Conservation (phyloP, 2,113 vertebrate genomes). For the Carollia perspicillata region DNA sequence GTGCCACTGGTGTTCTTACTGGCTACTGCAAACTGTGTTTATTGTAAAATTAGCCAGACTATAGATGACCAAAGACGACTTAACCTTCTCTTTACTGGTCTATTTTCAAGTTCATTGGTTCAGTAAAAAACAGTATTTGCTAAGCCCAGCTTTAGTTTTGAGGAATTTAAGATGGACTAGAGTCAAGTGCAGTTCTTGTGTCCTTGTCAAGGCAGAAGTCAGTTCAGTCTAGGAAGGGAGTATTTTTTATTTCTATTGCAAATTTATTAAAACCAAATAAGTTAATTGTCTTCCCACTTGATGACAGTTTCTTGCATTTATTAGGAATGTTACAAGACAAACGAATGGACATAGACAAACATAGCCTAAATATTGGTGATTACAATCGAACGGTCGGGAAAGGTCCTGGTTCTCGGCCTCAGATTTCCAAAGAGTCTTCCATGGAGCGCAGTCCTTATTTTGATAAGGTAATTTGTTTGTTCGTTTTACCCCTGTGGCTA, state of each 20-base stretch:
- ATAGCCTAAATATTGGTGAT: conserved; percentile 87
- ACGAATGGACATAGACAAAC: conserved; percentile 93
- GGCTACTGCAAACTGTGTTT: not conserved
- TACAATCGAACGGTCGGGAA: conserved; percentile 92
- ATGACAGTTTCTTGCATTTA: not conserved
- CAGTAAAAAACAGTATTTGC: not conserved
- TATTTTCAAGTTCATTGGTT: not conserved
- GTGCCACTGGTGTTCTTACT: not conserved
- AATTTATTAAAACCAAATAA: not conserved
- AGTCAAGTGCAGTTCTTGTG: not conserved
- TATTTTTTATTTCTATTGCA: not conserved
- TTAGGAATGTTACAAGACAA: conserved; percentile 92
- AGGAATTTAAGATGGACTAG: not conserved
- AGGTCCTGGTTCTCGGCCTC: conserved; percentile 89
- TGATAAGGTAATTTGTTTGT: conserved; percentile 87
- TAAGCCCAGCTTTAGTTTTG: not conserved
- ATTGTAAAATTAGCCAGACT: not conserved
- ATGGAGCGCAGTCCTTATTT: conserved; percentile 94
- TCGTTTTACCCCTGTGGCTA: not conserved
- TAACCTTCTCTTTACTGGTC: not conserved
- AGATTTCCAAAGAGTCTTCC: conserved; percentile 94
- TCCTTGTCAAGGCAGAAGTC: not conserved
- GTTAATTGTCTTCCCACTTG: not conserved
- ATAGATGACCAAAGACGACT: not conserved
- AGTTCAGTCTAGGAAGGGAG: not conserved